phyloP scores from a whole-genome alignment of 2,888 invertebrate genomes.

The Lasioglossum lativentre region DNA sequence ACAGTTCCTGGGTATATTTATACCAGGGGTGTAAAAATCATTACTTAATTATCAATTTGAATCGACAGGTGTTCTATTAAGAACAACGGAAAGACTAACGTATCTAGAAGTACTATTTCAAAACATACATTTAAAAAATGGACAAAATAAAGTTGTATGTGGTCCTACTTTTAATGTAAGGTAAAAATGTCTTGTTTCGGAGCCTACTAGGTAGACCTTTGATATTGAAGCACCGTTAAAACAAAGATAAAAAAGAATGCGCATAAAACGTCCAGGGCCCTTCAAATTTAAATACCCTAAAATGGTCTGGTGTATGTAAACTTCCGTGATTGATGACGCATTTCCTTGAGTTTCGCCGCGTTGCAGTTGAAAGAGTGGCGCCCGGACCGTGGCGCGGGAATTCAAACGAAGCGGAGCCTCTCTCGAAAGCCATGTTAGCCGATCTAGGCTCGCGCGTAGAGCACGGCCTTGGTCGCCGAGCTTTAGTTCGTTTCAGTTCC shows the following conservation, averaged over 20 bases:
- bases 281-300: neutral
- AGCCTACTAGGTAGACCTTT: no score
- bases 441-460: neutral
- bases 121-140: no score
- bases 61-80: no score
- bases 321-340: neutral
- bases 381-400: neutral
- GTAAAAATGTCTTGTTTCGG: no score
- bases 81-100: no score
- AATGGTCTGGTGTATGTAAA: neutral
- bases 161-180: no score
- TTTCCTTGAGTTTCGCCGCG: neutral
- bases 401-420: neutral
- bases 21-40: no score
- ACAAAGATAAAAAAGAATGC: neutral
- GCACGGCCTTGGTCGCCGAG: neutral
- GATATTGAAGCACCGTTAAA: neutral
- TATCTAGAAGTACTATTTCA: no score
- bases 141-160: no score
- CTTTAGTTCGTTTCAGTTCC: conserved; percentile 20
- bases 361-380: neutral
- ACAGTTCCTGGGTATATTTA: no score
- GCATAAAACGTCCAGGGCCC: neutral
- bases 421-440: neutral
- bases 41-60: no score